Percentiles rank a stretch among this genome's conserved stretches.
phyloP scores from a whole-genome alignment of 2,797 vertebrate genomes.

The Pseudocheirus occidentalis region DNA sequence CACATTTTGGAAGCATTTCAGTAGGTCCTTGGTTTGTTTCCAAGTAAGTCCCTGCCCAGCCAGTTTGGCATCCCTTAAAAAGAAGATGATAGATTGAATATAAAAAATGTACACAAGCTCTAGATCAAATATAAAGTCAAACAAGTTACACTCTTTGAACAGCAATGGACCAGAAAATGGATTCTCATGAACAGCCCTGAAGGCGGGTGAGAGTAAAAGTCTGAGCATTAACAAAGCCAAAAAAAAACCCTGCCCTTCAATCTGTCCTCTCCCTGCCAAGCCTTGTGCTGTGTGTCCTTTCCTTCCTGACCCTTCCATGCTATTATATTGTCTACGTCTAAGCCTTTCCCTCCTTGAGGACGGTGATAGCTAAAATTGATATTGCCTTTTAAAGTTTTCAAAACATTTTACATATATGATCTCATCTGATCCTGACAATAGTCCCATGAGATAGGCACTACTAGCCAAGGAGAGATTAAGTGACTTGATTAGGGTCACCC shows the following conservation, averaged over 20 bases:
- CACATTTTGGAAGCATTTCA: conserved; percentile 19
- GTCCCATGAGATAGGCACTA: not conserved
- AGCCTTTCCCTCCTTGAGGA: not conserved
- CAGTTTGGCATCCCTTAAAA: conserved; percentile 33
- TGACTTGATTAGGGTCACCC: too few species aligned
- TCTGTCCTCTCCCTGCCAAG: not conserved
- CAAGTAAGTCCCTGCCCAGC: conserved; percentile 31
- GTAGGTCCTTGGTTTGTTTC: conserved; percentile 42
- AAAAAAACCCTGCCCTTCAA: not conserved
- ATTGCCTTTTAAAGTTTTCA: not conserved
- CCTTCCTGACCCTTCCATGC: not conserved
- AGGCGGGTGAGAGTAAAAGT: conserved; percentile 16
- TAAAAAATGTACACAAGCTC: conserved; percentile 48
- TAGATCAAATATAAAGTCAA: conserved; percentile 60
- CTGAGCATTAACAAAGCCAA: conserved; percentile 1
- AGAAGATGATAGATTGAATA: conserved; percentile 47
- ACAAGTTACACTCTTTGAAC: conserved; percentile 38
- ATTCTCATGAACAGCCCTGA: conserved; percentile 25
- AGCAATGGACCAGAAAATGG: conserved; percentile 5
- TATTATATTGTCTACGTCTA: not conserved
- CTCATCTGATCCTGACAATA: not conserved
- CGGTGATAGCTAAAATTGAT: not conserved
- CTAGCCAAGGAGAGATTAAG: not conserved
- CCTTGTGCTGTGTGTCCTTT: not conserved
- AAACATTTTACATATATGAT: not conserved